Percentiles rank a stretch among this genome's conserved stretches.
Conservation (phyloP, 1,140 invertebrate species). For the Mactra quadrangularis region DNA sequence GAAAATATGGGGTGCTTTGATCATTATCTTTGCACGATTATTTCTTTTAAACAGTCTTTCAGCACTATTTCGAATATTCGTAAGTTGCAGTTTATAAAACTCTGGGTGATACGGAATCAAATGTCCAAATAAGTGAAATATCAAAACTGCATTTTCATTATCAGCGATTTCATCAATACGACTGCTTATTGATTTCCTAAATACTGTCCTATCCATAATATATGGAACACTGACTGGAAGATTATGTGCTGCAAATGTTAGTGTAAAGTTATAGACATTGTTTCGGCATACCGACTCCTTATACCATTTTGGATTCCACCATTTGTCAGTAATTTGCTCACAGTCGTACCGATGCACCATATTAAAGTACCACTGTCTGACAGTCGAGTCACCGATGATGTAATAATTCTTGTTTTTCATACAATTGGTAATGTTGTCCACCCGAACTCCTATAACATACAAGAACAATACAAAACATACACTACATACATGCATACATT, state of each 20-base stretch:
- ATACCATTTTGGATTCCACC: conserved; percentile 21
- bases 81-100: not conserved
- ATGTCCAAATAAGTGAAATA: no score
- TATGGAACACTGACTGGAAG: not conserved
- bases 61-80: no score
- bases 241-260: not conserved
- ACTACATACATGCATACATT: no score
- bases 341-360: not conserved
- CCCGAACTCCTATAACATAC: no score
- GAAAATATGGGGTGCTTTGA: no score
- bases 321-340: conserved; percentile 3
- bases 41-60: not conserved
- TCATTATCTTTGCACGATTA: not conserved
- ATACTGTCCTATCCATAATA: not conserved
- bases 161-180: not conserved
- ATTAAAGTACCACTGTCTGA: not conserved
- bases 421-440: no score
- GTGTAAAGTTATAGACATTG: not conserved
- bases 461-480: no score
- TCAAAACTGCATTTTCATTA: no score
- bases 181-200: not conserved
- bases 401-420: not conserved
- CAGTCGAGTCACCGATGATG: conserved; percentile 7
- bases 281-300: conserved; percentile 1
- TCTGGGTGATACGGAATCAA: not conserved